Percentiles rank a stretch among this genome's conserved stretches.
These are phyloP conservation scores for Seriola rivoliana DNA, from an alignment of 2,113 vertebrate genomes.

Conservation along the genomic window DNA sequence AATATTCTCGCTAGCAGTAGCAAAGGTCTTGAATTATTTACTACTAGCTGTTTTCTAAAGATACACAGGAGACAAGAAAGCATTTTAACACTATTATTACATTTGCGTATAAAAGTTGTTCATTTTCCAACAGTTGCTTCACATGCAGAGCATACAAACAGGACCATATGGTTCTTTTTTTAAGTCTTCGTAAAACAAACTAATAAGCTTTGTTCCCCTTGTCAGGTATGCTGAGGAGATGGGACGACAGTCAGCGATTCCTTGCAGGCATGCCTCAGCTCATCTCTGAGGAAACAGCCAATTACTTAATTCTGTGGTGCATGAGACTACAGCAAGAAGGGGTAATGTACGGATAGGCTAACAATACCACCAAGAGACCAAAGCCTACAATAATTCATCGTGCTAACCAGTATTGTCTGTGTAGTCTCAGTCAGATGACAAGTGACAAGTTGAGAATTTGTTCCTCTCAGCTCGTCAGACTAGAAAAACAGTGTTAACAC, in stretches of 20 bases:
- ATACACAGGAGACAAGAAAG: not conserved
- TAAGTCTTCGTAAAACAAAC: not conserved
- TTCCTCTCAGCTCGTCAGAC: not conserved
- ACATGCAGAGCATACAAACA: not conserved
- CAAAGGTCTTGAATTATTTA: not conserved
- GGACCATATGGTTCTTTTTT: not conserved
- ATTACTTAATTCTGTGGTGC: conserved; percentile 96
- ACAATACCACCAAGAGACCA: not conserved
- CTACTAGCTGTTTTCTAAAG: not conserved
- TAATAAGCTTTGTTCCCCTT: not conserved
- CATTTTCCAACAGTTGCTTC: not conserved
- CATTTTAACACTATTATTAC: not conserved
- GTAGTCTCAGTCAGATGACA: too few relatives aligned
- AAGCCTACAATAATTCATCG: too few relatives aligned
- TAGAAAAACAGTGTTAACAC: not conserved
- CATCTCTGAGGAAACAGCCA: conserved; percentile 95
- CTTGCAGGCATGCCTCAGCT: conserved; percentile 93
- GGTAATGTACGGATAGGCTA: conserved; percentile 78
- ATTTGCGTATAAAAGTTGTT: not conserved
- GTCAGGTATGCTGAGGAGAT: conserved; percentile 95
- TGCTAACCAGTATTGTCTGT: not conserved
- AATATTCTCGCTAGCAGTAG: not conserved
- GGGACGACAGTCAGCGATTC: conserved; percentile 98
- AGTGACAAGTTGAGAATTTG: not conserved
- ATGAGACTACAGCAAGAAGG: conserved; percentile 94